Base-by-base conservation (phyloP, 2,888 invertebrate species). In the Empis stercorea region DNA sequence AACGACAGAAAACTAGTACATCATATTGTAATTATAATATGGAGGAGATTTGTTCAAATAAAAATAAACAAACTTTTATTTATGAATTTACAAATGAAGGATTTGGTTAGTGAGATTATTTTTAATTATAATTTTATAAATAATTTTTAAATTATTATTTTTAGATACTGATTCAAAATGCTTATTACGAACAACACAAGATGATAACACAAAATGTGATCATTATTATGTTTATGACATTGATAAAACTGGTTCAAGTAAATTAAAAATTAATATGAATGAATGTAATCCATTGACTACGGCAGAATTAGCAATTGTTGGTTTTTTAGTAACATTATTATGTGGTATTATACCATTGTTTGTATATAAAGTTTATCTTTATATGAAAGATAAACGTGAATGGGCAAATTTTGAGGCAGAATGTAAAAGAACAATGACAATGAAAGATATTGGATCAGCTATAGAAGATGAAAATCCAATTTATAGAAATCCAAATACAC, bases 401-500 rank as follows among this genome's bases (percentile, higher is more conserved):
- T 78, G 72, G 52, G 75, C 73, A 0, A 71, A 68, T 47, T 78
- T 78, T 50, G 54, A 65, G 7, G 61, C 70, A 32, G 72, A 73
- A 55, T 71, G 73, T 39, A 57, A 68, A 39, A 65, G 68, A 63
- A 69, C 70, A 47, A 66, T 71, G 43, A 49, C 48, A 13, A 51
- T 55, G 14, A 55, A 73, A 49, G 51, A 13, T n/a, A n/a, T n/a
- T 1, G 9, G 51, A 36, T 41, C 34, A 0, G 55, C 47, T 0
- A 46, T 52, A 10, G 46, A 52, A 4, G 58, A 59, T 46, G 57
- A 56, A 36, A 81, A 80, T 60, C 82, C 82, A 1, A 57, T 83
- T 49, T 83, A 80, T 54, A 74, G 71, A 53, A 74, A 78, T n/a
- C 78, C 80, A 2, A 71, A 76, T 14, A 71, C 72, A 1, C 65